A percentile compares a stretch with the other conserved stretches of the same genome.
phyloP scores from a whole-genome alignment of 2,888 invertebrate genomes.

The Hyppa rectilinea region DNA sequence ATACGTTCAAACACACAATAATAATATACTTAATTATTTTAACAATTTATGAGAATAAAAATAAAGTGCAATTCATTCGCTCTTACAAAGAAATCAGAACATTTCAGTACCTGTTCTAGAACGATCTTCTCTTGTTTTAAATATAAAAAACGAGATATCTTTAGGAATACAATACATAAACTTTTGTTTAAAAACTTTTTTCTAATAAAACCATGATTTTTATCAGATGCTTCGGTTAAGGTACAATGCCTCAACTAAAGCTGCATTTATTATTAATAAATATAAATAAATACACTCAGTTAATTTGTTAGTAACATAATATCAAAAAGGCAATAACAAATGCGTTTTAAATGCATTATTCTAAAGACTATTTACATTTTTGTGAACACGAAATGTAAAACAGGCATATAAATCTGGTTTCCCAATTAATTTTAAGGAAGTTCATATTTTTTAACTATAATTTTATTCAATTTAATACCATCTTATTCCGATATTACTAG shows the following conservation, averaged over 20 bases:
- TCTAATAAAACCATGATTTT: not conserved
- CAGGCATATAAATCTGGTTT: not conserved
- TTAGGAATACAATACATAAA: no score
- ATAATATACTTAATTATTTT: slow-evolving; percentile 9
- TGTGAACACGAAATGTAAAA: slow-evolving; percentile 8
- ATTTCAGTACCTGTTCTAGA: no score
- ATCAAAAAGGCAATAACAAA: slow-evolving; percentile 30
- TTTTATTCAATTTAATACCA: not conserved
- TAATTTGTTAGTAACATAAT: slow-evolving; percentile 14
- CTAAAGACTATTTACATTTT: slow-evolving; percentile 33
- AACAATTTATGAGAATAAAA: not conserved
- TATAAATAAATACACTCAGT: slow-evolving; percentile 11
- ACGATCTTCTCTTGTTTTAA: no score
- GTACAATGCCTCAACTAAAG: no score
- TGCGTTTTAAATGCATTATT: slow-evolving; percentile 45
- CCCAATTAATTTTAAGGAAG: not conserved
- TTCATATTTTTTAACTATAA: not conserved
- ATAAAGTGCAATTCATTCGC: not conserved
- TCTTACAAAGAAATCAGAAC: not conserved
- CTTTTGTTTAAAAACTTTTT: no score
- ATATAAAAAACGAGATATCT: no score
- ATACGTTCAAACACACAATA: slow-evolving; percentile 22
- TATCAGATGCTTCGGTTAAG: no score
- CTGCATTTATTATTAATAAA: not conserved
- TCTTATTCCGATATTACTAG: slow-evolving; percentile 3